Evolutionary conservation across 2,888 invertebrate genomes (phyloP), one percentile per base, ranked within the genome.

Genomic region (Myopa tessellatipennis): DNA sequence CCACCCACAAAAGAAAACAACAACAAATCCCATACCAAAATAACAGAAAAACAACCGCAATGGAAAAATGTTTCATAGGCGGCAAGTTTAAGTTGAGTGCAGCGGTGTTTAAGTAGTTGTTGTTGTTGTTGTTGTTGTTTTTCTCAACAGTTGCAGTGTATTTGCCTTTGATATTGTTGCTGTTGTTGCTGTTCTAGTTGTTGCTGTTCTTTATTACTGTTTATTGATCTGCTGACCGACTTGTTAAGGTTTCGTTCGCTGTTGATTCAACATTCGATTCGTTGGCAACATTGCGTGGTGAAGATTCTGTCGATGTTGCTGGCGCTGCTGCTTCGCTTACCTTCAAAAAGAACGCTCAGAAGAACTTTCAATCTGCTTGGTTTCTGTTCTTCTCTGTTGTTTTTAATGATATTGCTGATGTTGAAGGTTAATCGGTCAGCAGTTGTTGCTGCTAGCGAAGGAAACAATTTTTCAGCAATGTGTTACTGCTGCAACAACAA

Each of bases 391-490:
- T 65, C 12, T 65, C 34, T 65, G 34, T 36, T 65, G 2, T 65
- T 36, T 6, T 65, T 65, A 1, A 14, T 12, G 36, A 34, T 65
- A 4, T 36, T 61, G 18, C 4, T 0, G 16, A 16, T 36, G 65
- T 36, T 65, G 36, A 36, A 36, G 65, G 34, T 65, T 61, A 8
- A 61, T n/a, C 7, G 8, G 26, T 26, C 61, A 61, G 8, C 36
- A 1, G 16, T 4, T 36, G 34, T 36, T 14, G 65, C 38, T 36
- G 36, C 34, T 45, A 50, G 55, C 52, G 16, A 50, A 55, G 70
- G 70, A 70, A 70, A 34, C 36, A 52, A 52, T 70, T 70, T 70
- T 52, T 70, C 55, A 70, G 26, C n/a, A n/a, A n/a, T n/a, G 12
- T 70, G 26, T 70, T 55, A 26, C 36, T 36, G 40, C n/a, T 3